phyloP scores from a whole-genome alignment of 2,797 vertebrate species.

The Glyptemys insculpta region DNA sequence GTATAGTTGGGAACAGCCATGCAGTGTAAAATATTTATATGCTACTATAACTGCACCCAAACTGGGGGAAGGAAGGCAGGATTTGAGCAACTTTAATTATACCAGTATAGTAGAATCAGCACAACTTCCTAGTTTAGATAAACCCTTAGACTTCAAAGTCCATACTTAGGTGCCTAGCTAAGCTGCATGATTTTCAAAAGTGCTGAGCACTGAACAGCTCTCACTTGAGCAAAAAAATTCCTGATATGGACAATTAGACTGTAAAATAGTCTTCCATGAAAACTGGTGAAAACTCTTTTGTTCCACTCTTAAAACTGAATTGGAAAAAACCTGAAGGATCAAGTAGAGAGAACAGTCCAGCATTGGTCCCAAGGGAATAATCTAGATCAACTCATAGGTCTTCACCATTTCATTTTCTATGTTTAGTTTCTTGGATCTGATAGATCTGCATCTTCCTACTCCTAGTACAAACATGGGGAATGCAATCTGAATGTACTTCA shows the following conservation, averaged over 20 bases:
- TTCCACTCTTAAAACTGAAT: neutral
- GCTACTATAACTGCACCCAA: neutral
- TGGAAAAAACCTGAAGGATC: neutral
- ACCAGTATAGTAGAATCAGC: neutral
- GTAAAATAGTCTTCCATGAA: neutral
- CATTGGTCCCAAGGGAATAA: constrained; percentile 17
- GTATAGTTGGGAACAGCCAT: neutral
- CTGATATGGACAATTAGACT: accelerated
- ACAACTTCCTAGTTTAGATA: neutral
- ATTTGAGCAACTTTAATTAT: neutral
- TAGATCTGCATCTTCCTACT: neutral
- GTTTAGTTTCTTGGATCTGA: neutral
- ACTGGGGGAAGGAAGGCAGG: neutral
- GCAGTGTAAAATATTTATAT: neutral
- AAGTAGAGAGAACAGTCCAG: constrained; percentile 38
- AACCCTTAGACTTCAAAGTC: neutral
- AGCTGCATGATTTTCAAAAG: neutral
- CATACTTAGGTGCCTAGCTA: accelerated
- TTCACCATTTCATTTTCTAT: neutral
- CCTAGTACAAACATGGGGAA: neutral
- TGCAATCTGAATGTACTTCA: neutral
- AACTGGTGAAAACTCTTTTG: neutral
- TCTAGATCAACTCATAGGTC: neutral
- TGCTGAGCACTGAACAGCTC: neutral
- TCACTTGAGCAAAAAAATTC: neutral